These are phyloP conservation scores for Eupithecia pulchellata DNA, from an alignment of 2,888 invertebrate species.

Conservation along the genomic window DNA sequence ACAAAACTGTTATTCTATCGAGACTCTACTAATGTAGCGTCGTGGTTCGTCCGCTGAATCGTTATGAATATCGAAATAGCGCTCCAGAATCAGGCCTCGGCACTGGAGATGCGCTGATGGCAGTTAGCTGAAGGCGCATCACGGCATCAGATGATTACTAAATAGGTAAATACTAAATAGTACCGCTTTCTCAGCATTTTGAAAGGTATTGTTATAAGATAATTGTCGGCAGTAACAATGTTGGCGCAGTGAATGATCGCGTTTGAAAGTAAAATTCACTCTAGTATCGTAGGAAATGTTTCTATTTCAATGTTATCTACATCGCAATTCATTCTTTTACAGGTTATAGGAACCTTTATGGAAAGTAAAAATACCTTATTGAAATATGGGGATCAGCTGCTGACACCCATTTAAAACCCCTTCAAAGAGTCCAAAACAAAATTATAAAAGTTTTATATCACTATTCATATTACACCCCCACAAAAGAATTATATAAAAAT, in stretches of 20 bases:
- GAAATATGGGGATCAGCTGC: no score
- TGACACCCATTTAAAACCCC: no score
- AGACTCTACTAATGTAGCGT: no score
- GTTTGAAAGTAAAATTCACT: constrained; percentile 7
- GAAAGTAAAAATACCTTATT: background rate
- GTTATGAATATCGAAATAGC: background rate
- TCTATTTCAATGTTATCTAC: background rate
- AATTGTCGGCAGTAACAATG: constrained; percentile 19
- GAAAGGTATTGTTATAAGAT: constrained; percentile 26
- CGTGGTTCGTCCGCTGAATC: background rate
- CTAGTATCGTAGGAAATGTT: background rate
- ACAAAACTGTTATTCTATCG: background rate
- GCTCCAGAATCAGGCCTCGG: constrained; percentile 5
- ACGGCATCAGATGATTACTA: constrained; percentile 37
- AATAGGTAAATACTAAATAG: constrained; percentile 29
- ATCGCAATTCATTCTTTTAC: no score
- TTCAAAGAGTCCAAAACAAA: no score
- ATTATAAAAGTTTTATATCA: no score
- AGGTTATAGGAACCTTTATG: no score
- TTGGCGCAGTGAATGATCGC: background rate
- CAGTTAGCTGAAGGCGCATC: constrained; percentile 38
- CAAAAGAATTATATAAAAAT: no score
- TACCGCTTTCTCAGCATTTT: constrained; percentile 28
- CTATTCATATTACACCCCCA: no score
- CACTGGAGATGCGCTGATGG: constrained; percentile 32